Evolutionary conservation across 1,140 invertebrate genomes (phyloP).

Genomic region (Agrilus planipennis): DNA sequence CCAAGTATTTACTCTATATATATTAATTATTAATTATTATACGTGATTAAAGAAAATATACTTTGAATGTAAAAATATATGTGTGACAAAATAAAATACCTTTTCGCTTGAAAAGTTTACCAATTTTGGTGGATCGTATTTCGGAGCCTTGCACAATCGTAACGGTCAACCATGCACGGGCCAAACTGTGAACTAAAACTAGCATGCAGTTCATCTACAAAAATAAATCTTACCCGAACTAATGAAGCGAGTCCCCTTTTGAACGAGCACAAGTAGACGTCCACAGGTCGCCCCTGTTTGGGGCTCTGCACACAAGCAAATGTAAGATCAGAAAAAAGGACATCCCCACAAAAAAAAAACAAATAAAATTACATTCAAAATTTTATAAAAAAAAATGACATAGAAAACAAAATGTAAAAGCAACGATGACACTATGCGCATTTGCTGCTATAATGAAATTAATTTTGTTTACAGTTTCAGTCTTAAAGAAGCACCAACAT

Average conservation of each 20-base stretch:
- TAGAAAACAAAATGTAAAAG: no score
- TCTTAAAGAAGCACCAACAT: no score
- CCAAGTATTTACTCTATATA: not conserved
- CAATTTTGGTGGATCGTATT: slow-evolving; percentile 14
- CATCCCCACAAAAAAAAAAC: no score
- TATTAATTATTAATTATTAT: not conserved
- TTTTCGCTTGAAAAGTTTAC: slow-evolving; percentile 19
- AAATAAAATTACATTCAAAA: no score
- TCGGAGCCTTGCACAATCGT: slow-evolving; percentile 22
- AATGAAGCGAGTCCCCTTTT: slow-evolving; percentile 31
- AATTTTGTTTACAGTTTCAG: no score
- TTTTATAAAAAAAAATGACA: no score
- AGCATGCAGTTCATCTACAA: slow-evolving; percentile 22
- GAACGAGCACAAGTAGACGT: slow-evolving; percentile 31
- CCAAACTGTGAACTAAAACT: slow-evolving; percentile 20
- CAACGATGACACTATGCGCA: no score
- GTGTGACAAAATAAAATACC: slow-evolving; percentile 11
- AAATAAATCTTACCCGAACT: slow-evolving; percentile 25
- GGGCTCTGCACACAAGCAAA: slow-evolving; percentile 24
- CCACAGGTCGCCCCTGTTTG: slow-evolving; percentile 26
- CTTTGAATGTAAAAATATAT: not conserved
- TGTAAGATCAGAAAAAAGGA: no score
- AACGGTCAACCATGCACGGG: slow-evolving; percentile 16
- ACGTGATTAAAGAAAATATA: slow-evolving; percentile 1
- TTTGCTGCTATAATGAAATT: no score